Conservation (phyloP, 2,888 invertebrate genomes). For the Suillia variegata region DNA sequence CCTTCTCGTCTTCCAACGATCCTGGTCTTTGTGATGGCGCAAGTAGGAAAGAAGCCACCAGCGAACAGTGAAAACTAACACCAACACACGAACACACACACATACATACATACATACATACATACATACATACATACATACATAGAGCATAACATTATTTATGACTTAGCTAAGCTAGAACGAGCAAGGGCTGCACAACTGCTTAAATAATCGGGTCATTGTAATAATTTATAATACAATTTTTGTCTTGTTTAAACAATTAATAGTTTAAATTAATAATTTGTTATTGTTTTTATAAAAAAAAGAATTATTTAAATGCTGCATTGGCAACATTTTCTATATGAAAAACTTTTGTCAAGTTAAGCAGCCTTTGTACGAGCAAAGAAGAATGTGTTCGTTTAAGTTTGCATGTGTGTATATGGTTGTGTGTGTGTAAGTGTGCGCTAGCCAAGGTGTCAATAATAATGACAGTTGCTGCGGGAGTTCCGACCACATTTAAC, state of each 20-base stretch:
- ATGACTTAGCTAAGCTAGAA: neutral
- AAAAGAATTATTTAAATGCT: too few species aligned
- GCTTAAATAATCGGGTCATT: too few species aligned
- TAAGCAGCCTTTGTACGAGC: too few species aligned
- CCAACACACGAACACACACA: neutral
- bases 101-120: neutral
- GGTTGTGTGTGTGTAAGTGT: neutral
- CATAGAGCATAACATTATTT: neutral
- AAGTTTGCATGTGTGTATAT: neutral
- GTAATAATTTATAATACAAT: too few species aligned
- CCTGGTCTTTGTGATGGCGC: neutral
- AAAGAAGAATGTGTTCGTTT: neutral
- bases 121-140: neutral
- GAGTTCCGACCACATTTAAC: neutral
- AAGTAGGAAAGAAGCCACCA: neutral
- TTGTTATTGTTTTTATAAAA: too few species aligned
- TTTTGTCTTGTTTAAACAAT: too few species aligned
- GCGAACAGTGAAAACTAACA: neutral
- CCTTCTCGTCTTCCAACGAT: too few species aligned
- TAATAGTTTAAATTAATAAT: too few species aligned
- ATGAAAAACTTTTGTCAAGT: too few species aligned
- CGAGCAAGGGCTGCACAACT: too few species aligned
- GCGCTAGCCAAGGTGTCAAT: neutral
- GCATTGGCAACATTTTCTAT: too few species aligned
- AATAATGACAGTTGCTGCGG: neutral